Evolutionary conservation across 2,113 vertebrate genomes (phyloP), one percentile per base, ranked within the genome.

Genomic region (Caranx ignobilis): DNA sequence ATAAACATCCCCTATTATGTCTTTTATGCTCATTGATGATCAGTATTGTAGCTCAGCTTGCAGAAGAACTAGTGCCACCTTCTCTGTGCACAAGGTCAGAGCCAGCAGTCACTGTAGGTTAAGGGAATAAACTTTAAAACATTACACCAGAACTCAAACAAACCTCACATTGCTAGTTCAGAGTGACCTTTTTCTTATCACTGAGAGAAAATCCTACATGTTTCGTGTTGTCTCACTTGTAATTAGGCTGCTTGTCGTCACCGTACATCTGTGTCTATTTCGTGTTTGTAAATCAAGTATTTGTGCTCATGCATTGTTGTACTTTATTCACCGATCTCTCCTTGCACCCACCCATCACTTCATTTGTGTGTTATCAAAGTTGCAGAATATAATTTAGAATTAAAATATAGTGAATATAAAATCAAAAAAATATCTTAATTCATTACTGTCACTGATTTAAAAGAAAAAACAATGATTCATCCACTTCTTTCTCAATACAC

Each of bases 161-260:
- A 26, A 26, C 26, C 26, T 26, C 26, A 26, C 26, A 26, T 26
- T 26, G 26, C 26, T 26, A 26, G 26, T 26, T 26, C 26, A 26
- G 26, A 26, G 26, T 7, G 3, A 41, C 12, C 5, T n/a, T 52
- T 7, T 32, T 71, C 62, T 39, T 43, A 43, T 10, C 60, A 52
- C 47, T 45, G 13, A 32, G 57, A 85, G 79, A 83, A 85, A 90
- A 88, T 90, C 79, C 79, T 60, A 54, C 75, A 82, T 86, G 77
- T 63, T 50, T 57, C n/a, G 26, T 71, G 41, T 0, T 45, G 69
- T 74, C 37, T 72, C 16, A 50, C 13, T 32, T 48, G 66, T 79
- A 18, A 50, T 59, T 6, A 37, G 5, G 43, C 35, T 77, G 72
- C 72, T 67, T 52, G 31, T 13, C 39, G 67, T 81, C 21, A 1